Evolutionary conservation across 2,888 invertebrate genomes (phyloP).

Genomic region (Crematogaster levior): DNA sequence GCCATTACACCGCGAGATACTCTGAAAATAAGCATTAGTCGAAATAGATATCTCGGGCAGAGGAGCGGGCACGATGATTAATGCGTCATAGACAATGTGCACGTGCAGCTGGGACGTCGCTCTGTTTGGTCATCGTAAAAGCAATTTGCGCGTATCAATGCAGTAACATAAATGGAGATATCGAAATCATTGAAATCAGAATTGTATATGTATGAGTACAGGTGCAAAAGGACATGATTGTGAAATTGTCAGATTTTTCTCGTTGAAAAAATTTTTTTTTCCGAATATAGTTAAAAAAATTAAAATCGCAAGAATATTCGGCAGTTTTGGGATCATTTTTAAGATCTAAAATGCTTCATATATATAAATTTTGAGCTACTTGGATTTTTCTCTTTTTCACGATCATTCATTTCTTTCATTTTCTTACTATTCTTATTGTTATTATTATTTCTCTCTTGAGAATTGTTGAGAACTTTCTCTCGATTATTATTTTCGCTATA

Average conservation of each 20-base stretch:
- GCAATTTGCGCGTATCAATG: constrained; percentile 43
- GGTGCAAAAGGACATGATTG: not conserved
- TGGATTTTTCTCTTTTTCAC: not conserved
- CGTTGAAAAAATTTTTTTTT: not conserved
- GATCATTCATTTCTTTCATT: not conserved
- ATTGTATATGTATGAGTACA: not conserved
- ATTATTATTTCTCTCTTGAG: not conserved
- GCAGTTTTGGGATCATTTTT: not conserved
- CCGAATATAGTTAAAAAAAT: not conserved
- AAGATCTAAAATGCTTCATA: not conserved
- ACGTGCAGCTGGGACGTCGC: constrained; percentile 24
- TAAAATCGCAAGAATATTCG: not conserved
- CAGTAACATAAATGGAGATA: too few relatives aligned
- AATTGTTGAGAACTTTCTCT: too few relatives aligned
- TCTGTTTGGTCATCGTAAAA: constrained; percentile 14
- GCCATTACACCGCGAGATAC: constrained; percentile 71
- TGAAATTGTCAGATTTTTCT: not conserved
- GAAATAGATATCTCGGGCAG: constrained; percentile 61
- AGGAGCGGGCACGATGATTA: constrained; percentile 63
- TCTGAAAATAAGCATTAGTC: constrained; percentile 74
- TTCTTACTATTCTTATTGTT: too few relatives aligned
- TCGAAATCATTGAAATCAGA: constrained; percentile 20
- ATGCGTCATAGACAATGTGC: constrained; percentile 54
- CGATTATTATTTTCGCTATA: not conserved
- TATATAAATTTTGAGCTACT: not conserved